phyloP scores from a whole-genome alignment of 1,140 invertebrate genomes.

The Pogonus chalceus region DNA sequence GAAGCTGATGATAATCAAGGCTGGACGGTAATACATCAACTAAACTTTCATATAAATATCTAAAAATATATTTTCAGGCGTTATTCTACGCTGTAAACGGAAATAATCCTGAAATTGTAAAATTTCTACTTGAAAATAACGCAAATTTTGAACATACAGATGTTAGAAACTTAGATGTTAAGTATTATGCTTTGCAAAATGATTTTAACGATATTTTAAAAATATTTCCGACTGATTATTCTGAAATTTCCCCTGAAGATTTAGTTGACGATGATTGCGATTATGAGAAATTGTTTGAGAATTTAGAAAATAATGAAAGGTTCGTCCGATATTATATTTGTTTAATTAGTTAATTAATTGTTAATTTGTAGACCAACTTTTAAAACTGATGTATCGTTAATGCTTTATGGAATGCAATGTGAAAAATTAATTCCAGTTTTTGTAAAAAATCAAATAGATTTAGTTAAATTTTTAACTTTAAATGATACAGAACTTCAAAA shows the following conservation, averaged over 20 bases:
- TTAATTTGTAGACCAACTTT: constrained; percentile 34
- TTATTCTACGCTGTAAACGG: constrained; percentile 41
- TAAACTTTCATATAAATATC: not conserved
- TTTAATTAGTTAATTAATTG: not conserved
- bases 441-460: constrained; percentile 28
- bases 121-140: constrained; percentile 33
- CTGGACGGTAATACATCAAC: constrained; percentile 29
- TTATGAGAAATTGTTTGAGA: constrained; percentile 14
- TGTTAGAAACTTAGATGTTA: constrained; percentile 34
- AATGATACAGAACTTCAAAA: constrained; percentile 30
- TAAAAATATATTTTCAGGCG: constrained; percentile 21
- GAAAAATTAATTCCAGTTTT: constrained; percentile 31
- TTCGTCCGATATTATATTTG: not conserved
- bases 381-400: constrained; percentile 33
- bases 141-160: constrained; percentile 32
- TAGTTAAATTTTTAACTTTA: constrained; percentile 36
- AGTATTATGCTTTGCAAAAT: constrained; percentile 35
- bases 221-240: constrained; percentile 29
- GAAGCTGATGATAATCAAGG: constrained; percentile 38
- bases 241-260: constrained; percentile 12
- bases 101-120: constrained; percentile 33
- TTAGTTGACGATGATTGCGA: constrained; percentile 6
- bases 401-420: constrained; percentile 33
- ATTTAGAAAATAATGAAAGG: constrained; percentile 5
- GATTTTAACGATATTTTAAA: constrained; percentile 34